Percentiles rank a stretch among this genome's conserved stretches.
phyloP scores from a whole-genome alignment of 2,888 invertebrate species.

The Gastracanthus pulcherrimus region DNA sequence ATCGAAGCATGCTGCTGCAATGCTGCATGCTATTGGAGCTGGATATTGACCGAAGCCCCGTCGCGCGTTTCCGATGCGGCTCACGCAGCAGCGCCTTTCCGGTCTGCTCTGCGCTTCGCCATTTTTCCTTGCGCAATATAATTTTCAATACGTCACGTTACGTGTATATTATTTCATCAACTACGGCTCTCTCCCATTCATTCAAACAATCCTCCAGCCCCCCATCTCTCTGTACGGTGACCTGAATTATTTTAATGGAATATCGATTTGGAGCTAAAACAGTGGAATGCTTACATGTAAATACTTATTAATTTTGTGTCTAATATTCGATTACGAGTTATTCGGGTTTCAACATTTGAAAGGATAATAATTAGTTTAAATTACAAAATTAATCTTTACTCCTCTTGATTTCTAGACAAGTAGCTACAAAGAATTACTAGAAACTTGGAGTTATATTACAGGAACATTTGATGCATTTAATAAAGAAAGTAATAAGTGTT shows the following conservation, averaged over 20 bases:
- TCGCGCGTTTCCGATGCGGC: background rate
- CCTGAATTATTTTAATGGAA: background rate
- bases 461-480: background rate
- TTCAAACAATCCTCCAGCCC: too few relatives aligned
- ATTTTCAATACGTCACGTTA: background rate
- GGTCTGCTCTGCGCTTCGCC: background rate
- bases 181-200: background rate
- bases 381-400: too few relatives aligned
- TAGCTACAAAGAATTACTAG: too few relatives aligned
- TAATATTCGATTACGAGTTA: too few relatives aligned
- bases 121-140: background rate
- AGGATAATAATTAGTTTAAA: too few relatives aligned
- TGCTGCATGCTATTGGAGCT: background rate
- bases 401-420: too few relatives aligned
- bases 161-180: background rate
- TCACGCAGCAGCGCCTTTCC: constrained; percentile 4
- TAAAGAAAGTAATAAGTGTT: background rate
- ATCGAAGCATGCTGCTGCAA: too few relatives aligned
- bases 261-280: background rate
- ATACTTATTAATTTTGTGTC: too few relatives aligned
- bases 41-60: background rate
- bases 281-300: too few relatives aligned
- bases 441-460: too few relatives aligned
- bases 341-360: too few relatives aligned
- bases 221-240: background rate